These are phyloP conservation scores for Philhelius pedissequus DNA, from an alignment of 2,888 invertebrate genomes.

Conservation along the genomic window DNA sequence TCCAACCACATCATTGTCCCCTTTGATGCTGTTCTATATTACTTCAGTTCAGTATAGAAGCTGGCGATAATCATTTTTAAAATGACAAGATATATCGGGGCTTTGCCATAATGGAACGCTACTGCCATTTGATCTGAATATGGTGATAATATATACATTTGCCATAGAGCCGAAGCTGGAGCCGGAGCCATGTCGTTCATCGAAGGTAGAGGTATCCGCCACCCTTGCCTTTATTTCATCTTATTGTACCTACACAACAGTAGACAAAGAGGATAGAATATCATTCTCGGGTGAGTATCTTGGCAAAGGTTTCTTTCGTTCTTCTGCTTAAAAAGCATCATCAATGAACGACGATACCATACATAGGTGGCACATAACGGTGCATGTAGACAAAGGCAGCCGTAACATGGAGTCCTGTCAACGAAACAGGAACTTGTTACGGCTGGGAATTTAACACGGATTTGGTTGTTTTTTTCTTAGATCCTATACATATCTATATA, in stretches of 20 bases:
- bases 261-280: conserved; percentile 28
- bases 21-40: conserved; percentile 4
- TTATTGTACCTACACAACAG: conserved; percentile 31
- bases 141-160: conserved; percentile 45
- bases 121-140: conserved; percentile 57
- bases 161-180: conserved; percentile 22
- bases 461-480: conserved; percentile 29
- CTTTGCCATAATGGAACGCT: conserved; percentile 39
- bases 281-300: conserved; percentile 21
- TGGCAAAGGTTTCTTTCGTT: not conserved
- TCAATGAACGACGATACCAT: conserved; percentile 23
- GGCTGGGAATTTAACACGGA: conserved; percentile 44
- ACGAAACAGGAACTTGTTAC: conserved; percentile 34
- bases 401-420: conserved; percentile 44
- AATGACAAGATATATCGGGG: conserved; percentile 53
- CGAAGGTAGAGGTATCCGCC: conserved; percentile 57
- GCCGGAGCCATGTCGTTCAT: conserved; percentile 36
- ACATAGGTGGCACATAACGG: not conserved
- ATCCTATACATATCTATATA: not conserved
- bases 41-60: not conserved
- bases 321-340: not conserved
- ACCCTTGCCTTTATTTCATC: conserved; percentile 47
- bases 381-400: conserved; percentile 3
- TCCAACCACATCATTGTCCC: conserved; percentile 23
- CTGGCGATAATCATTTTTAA: conserved; percentile 55